Conservation (phyloP, 2,888 invertebrate species). For the Trimorus sp. region DNA sequence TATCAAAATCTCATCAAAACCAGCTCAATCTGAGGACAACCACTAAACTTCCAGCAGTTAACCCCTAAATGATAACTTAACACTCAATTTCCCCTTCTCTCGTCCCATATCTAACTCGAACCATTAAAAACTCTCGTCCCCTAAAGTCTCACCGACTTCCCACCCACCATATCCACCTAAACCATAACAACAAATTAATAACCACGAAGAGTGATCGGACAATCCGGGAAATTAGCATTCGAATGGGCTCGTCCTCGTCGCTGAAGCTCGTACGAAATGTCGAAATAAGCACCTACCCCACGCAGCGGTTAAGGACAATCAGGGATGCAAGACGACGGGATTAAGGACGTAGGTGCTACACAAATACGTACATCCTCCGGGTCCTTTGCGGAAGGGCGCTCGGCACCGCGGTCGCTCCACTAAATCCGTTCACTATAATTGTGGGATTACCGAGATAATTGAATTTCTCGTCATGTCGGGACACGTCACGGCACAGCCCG, state of each 20-base stretch:
- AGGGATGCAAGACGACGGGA: constrained; percentile 56
- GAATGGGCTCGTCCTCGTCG: constrained; percentile 73
- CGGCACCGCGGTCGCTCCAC: constrained; percentile 57
- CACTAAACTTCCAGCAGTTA: too few species aligned
- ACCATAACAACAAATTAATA: too few species aligned
- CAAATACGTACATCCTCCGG: constrained; percentile 59
- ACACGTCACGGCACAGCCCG: constrained; percentile 58
- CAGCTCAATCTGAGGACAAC: too few species aligned
- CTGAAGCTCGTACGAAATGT: constrained; percentile 16
- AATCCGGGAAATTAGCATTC: constrained; percentile 72
- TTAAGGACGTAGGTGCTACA: constrained; percentile 59
- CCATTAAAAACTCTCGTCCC: too few species aligned
- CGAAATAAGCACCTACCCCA: constrained; percentile 49
- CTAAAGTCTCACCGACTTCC: too few species aligned
- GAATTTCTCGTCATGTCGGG: constrained; percentile 80
- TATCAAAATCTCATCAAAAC: too few species aligned
- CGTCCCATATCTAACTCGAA: too few species aligned
- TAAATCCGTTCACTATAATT: constrained; percentile 71
- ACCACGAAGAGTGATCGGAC: background rate
- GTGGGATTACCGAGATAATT: constrained; percentile 87
- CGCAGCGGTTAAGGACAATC: constrained; percentile 50
- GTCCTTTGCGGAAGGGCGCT: constrained; percentile 58
- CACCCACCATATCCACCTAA: too few species aligned
- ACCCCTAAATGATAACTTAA: too few species aligned
- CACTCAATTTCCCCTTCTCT: too few species aligned